Evolutionary conservation across 2,888 invertebrate genomes (phyloP).

Genomic region (Athalia circularis): DNA sequence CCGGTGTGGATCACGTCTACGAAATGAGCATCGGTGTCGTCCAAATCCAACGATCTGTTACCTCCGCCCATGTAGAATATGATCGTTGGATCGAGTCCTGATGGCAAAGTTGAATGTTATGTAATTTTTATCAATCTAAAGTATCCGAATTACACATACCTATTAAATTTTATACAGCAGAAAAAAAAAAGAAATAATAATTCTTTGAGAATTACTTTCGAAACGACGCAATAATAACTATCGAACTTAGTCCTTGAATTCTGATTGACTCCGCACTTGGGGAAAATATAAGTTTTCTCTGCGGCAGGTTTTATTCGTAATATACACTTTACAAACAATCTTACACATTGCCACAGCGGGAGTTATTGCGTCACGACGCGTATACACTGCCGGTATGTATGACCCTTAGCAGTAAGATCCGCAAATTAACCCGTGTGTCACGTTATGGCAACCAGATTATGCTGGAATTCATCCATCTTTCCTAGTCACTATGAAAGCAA

Average conservation of each 20-base stretch:
- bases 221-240: not conserved
- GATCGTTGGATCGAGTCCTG: constrained; percentile 90
- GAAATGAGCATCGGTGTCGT: constrained; percentile 87
- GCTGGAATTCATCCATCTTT: constrained; percentile 6
- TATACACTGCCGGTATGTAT: not conserved
- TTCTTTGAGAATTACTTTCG: constrained; percentile 2
- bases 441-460: too few relatives aligned
- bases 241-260: constrained; percentile 3
- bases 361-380: constrained; percentile 1
- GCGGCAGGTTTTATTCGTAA: not conserved
- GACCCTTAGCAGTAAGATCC: too few relatives aligned
- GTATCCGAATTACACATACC: not conserved
- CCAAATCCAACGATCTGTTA: constrained; percentile 87
- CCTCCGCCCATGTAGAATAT: constrained; percentile 88
- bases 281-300: not conserved
- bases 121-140: not conserved
- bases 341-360: constrained; percentile 4
- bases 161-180: too few relatives aligned
- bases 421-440: too few relatives aligned
- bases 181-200: not conserved
- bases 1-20: constrained; percentile 91
- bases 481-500: not conserved
- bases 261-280: not conserved
- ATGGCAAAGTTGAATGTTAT: not conserved
- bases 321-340: not conserved